Base-by-base conservation (phyloP, 2,797 vertebrate species). In the Gallinago solitaria region DNA sequence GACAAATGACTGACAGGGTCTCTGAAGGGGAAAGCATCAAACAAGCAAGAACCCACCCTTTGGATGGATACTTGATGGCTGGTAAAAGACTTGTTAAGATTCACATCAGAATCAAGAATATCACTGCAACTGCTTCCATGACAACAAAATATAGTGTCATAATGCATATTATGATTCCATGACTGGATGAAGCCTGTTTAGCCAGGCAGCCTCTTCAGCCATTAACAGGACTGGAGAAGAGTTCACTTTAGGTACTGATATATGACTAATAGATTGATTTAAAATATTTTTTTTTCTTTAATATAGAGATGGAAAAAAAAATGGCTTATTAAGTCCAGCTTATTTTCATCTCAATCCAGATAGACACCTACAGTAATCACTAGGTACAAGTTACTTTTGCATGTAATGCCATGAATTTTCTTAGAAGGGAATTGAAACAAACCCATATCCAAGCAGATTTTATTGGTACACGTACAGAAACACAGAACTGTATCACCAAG, bases 121-220 rank as follows among this genome's bases (percentile, higher is more conserved):
- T 93, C 90, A 86, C 74, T 95, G 87, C 85, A 83, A 90, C 83
- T 81, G 89, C 91, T 95, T 93, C 95, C 96, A 97, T 95, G 96
- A 96, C 95, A 97, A 96, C 89, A 96, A 90, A 95, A 78, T 86
- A 94, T 50, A 91, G 91, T 95, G 80, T 92, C 85, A 89, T 87
- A 74, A 95, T 50, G 74, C 74, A 84, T 83, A 95, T 91, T 92
- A 76, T 10, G 51, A 84, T 95, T 97, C 95, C 59, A 69, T 60
- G 93, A 90, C 85, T 94, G 85, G 61, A 76, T 87, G 73, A 81
- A 94, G 47, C 39, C 69, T 71, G 79, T 89, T 95, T 92, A 91
- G 69, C 68, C 82, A 87, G 60, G 56, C 56, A 70, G 53, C 43
- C 50, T 51, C 33, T 48, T 64, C 56, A 89, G 78, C 32, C 27